phyloP scores from a whole-genome alignment of 2,113 vertebrate species.

The Corydoras sp. region DNA sequence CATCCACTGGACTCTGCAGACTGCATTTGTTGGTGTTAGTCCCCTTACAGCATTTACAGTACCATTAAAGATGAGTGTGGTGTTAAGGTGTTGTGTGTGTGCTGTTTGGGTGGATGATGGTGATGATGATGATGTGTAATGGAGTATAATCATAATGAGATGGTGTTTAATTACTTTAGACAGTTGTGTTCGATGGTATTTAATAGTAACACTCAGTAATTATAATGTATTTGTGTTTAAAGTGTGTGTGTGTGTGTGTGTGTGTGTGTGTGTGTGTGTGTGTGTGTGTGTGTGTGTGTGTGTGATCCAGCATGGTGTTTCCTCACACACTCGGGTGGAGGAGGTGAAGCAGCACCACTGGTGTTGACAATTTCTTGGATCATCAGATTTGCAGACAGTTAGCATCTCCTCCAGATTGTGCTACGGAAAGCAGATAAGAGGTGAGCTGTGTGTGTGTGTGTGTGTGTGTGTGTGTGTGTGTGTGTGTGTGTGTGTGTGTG shows the following conservation, averaged over 20 bases:
- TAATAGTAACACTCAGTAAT: too few species aligned
- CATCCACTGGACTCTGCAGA: too few species aligned
- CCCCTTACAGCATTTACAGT: too few species aligned
- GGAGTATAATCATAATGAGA: too few species aligned
- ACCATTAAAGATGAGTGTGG: too few species aligned
- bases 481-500: constrained; percentile 27
- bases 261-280: not conserved
- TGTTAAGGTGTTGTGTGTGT: too few species aligned
- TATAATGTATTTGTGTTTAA: not conserved
- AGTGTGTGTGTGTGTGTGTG: not conserved
- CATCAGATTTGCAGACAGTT: constrained; percentile 46
- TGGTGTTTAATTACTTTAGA: too few species aligned
- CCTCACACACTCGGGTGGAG: not conserved
- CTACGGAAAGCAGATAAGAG: constrained; percentile 35
- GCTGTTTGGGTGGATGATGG: too few species aligned
- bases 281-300: not conserved
- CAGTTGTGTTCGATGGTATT: too few species aligned
- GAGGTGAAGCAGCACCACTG: not conserved
- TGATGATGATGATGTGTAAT: too few species aligned
- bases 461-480: constrained; percentile 33
- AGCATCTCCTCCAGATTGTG: constrained; percentile 38
- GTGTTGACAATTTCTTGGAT: constrained; percentile 45
- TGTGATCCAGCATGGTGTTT: not conserved
- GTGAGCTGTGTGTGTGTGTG: constrained; percentile 11
- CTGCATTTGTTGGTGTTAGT: too few species aligned